Evolutionary conservation across 2,797 vertebrate genomes (phyloP).

Genomic region (Crenuchus spilurus): DNA sequence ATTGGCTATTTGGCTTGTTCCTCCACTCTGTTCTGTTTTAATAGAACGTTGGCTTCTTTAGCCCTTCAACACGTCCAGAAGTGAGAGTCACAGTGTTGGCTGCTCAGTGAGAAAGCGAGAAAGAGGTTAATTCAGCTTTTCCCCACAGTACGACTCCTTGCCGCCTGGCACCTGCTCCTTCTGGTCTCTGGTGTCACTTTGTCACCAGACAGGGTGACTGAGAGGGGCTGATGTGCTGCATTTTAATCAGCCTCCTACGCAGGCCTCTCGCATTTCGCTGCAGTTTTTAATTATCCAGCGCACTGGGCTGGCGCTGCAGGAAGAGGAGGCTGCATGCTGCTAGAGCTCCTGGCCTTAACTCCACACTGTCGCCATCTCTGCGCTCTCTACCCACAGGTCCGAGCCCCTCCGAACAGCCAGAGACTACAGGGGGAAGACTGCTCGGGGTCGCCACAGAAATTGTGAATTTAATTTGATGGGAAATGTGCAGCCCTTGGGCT

Average conservation of each 20-base stretch:
- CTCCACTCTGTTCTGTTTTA: neutral
- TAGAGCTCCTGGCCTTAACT: constrained; percentile 45
- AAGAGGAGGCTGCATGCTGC: constrained; percentile 34
- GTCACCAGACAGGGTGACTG: constrained; percentile 45
- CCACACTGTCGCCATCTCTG: constrained; percentile 34
- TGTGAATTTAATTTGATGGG: constrained; percentile 61
- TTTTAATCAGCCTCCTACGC: constrained; percentile 52
- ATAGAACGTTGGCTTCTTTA: constrained; percentile 21
- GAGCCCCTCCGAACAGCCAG: constrained; percentile 31
- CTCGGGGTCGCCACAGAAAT: constrained; percentile 50
- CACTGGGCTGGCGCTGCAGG: constrained; percentile 43
- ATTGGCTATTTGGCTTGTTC: neutral
- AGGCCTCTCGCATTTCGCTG: constrained; percentile 40
- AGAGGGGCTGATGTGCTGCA: constrained; percentile 48
- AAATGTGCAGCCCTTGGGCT: constrained; percentile 48
- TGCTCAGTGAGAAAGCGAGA: constrained; percentile 18
- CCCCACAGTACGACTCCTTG: constrained; percentile 32
- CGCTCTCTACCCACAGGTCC: constrained; percentile 45
- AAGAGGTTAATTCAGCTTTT: constrained; percentile 37
- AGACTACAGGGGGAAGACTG: constrained; percentile 35
- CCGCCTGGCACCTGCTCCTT: constrained; percentile 46
- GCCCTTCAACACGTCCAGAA: constrained; percentile 36
- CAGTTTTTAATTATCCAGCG: constrained; percentile 54
- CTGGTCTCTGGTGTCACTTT: constrained; percentile 52
- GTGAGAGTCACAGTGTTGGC: constrained; percentile 22